Base-by-base conservation (phyloP, 2,113 vertebrate genomes). In the Setophaga petechia region DNA sequence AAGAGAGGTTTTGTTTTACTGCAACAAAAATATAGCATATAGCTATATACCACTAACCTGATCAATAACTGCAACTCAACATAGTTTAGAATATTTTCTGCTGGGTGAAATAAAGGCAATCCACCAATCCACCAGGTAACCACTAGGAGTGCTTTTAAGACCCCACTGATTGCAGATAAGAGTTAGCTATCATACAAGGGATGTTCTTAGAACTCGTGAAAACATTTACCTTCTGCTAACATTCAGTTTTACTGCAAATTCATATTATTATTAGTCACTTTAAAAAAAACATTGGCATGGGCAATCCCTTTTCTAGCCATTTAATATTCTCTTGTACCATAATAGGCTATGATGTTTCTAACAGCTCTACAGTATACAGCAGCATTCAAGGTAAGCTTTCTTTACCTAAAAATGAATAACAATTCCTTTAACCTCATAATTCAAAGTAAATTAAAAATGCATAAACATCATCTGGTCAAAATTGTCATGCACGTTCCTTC, bases 111-210 rank as follows among this genome's bases (percentile, higher is more conserved):
- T 58, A 62, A 83, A 74, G 66, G 11, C 24, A 63, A 59, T 67
- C 39, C 12, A 81, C 21, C 23, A 63, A 57, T 67, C 43, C 14
- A 87, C 18, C 23, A 66, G 15, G 23, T 51, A 58, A 67, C 27
- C 31, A 54, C 0, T 33, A 12, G 39, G 13, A 77, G 10, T 10
- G 16, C 25, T 82, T 1, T 0, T n/a, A 71, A 80, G n/a, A 62
- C 11, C 37, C 67, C 74, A 58, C 0, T 51, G 33, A 59, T 2
- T 20, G 27, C 63, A 69, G 11, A 18, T 31, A 83, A 90, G 22
- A 59, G 17, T 6, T 9, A 68, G 7, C 9, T 19, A 54, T 43
- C 21, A 58, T 59, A 12, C 37, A 85, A 69, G 4, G 1, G 11
- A 83, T 14, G 15, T 35, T 82, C 78, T 63, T 15, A 43, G 9